phyloP scores from a whole-genome alignment of 2,888 invertebrate species.

The Aphidius colemani region DNA sequence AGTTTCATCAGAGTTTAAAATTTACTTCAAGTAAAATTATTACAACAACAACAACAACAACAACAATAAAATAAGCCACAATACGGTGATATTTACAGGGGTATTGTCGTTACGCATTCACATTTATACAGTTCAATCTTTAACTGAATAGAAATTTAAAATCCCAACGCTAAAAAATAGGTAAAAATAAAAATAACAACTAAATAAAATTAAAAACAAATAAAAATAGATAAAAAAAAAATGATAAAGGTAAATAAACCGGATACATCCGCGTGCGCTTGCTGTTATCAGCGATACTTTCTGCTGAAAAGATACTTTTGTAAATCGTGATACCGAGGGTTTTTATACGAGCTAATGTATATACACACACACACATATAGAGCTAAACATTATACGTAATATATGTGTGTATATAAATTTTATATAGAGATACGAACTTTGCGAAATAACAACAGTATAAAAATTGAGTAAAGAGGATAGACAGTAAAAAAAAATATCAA shows the following conservation, averaged over 20 bases:
- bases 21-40: too few species aligned
- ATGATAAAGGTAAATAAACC: too few species aligned
- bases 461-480: conserved; percentile 8
- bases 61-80: too few species aligned
- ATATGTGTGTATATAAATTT: not conserved
- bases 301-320: conserved; percentile 26
- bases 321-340: conserved; percentile 11
- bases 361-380: not conserved
- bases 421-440: conserved; percentile 6
- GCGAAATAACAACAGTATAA: conserved; percentile 9
- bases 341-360: not conserved
- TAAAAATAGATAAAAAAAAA: not conserved
- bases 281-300: conserved; percentile 28
- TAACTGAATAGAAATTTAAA: too few species aligned
- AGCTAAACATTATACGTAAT: not conserved
- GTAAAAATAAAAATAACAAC: not conserved
- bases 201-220: not conserved
- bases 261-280: not conserved
- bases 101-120: too few species aligned
- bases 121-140: too few species aligned
- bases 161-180: too few species aligned
- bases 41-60: too few species aligned
- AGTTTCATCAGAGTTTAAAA: too few species aligned
- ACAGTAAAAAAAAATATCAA: conserved; percentile 6
- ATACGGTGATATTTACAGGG: too few species aligned